These are phyloP conservation scores for Hypomecis atomaria DNA, from an alignment of 2,888 invertebrate genomes.

Conservation along the genomic window DNA sequence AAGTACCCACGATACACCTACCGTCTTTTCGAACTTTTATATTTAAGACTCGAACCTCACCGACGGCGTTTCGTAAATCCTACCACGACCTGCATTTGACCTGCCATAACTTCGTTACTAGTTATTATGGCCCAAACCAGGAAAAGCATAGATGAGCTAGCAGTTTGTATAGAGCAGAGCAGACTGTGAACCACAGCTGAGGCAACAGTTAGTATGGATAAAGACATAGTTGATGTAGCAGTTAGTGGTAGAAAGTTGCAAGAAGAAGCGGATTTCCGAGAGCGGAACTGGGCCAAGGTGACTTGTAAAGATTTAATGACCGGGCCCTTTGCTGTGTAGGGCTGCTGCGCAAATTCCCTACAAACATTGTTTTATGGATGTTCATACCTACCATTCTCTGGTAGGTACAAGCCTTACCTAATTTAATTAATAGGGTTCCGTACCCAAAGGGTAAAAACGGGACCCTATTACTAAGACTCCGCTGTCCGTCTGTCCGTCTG, in stretches of 20 bases:
- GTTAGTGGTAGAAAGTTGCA: slow-evolving; percentile 29
- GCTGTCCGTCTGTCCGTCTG: no score
- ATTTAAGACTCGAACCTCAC: slow-evolving; percentile 21
- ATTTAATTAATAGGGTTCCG: no score
- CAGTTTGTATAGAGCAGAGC: neutral
- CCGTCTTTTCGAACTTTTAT: slow-evolving; percentile 26
- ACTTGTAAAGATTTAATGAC: slow-evolving; percentile 62
- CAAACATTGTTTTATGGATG: neutral
- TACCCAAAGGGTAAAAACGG: no score
- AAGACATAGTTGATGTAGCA: slow-evolving; percentile 17
- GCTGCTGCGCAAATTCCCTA: slow-evolving; percentile 12
- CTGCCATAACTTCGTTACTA: slow-evolving; percentile 4
- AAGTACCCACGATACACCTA: slow-evolving; percentile 4
- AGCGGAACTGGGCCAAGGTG: slow-evolving; percentile 60
- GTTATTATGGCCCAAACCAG: slow-evolving; percentile 2
- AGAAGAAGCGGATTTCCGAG: slow-evolving; percentile 35
- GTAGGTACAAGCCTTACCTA: no score
- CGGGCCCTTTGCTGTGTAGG: slow-evolving; percentile 45
- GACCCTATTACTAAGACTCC: no score
- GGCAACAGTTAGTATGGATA: neutral
- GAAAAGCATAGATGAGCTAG: slow-evolving; percentile 2
- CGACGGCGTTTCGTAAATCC: slow-evolving; percentile 27
- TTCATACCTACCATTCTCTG: neutral
- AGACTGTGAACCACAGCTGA: neutral
- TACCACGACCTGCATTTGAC: slow-evolving; percentile 29